Conservation (phyloP, 2,113 vertebrate genomes). For the Podocnemis expansa region DNA sequence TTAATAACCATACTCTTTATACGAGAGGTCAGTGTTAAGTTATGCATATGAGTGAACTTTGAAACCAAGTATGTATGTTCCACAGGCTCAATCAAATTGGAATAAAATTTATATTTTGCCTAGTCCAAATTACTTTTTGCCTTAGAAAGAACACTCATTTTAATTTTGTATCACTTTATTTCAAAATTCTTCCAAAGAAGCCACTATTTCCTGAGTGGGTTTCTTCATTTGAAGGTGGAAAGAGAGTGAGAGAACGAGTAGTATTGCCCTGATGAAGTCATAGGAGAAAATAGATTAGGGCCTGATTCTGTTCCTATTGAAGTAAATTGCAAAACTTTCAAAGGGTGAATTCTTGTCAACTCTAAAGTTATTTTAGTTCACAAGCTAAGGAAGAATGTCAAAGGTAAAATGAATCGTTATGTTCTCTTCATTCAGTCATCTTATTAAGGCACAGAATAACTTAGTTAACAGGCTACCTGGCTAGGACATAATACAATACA, state of each 20-base stretch:
- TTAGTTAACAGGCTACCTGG: conserved; percentile 21
- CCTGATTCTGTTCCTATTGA: not conserved
- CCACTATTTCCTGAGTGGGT: not conserved
- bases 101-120: not conserved
- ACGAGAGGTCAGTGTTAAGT: not conserved
- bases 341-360: not conserved
- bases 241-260: not conserved
- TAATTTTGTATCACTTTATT: not conserved
- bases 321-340: conserved; percentile 17
- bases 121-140: not conserved
- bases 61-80: not conserved
- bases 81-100: not conserved
- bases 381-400: conserved; percentile 4
- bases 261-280: not conserved
- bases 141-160: not conserved
- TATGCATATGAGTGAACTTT: not conserved
- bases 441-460: conserved; percentile 25
- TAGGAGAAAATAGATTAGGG: not conserved
- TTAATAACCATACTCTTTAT: not conserved
- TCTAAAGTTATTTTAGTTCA: not conserved
- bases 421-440: not conserved
- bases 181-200: not conserved
- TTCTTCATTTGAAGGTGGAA: not conserved
- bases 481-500: conserved; percentile 19
- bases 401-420: conserved; percentile 26